Evolutionary conservation across 2,797 vertebrate genomes (phyloP), one percentile per base, ranked within the genome.

Genomic region (Bucorvus abyssinicus): DNA sequence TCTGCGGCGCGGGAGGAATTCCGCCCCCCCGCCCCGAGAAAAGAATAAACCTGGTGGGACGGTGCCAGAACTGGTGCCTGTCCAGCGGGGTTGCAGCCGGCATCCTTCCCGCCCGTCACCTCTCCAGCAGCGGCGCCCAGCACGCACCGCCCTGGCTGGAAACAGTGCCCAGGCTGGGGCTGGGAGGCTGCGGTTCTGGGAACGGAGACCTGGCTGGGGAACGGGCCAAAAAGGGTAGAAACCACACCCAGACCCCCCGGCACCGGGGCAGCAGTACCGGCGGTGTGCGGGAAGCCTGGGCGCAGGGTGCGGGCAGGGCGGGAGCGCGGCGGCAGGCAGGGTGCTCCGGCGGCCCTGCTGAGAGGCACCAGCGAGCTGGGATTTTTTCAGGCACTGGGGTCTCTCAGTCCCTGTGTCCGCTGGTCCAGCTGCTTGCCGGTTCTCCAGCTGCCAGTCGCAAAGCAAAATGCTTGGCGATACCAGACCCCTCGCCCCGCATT

Each of bases 1-100:
- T 23, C 52, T 38, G 76, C 40, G 29, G 56, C 3, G 1, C 2
- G 40, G 24, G 38, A 60, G 68, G 61, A 90, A 78, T 68, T 42
- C n/a, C n/a, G n/a, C n/a, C 40, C 29, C 38, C 19, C 24, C 1
- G 0, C n/a, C n/a, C n/a, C n/a, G 1, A 47, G 10, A n/a, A 45
- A 3, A n/a, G 59, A 44, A 17, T 0, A 20, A 57, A 26, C 4
- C 1, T 2, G 1, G 22, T 16, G 40, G 12, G 14, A 40, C 42
- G 21, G 27, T 65, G 56, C 38, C 2, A 1, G 30, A 57, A 23
- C 9, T 0, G 7, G 32, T 0, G 0, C 21, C 23, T 34, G 32
- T 10, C 50, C 17, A 0, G 24, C 10, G 16, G 15, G 27, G 10
- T 30, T 22, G 61, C 34, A 30, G 56, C 38, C 3, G 1, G 14